Conservation (phyloP, 2,113 vertebrate genomes). For the Synchiropus splendidus region DNA sequence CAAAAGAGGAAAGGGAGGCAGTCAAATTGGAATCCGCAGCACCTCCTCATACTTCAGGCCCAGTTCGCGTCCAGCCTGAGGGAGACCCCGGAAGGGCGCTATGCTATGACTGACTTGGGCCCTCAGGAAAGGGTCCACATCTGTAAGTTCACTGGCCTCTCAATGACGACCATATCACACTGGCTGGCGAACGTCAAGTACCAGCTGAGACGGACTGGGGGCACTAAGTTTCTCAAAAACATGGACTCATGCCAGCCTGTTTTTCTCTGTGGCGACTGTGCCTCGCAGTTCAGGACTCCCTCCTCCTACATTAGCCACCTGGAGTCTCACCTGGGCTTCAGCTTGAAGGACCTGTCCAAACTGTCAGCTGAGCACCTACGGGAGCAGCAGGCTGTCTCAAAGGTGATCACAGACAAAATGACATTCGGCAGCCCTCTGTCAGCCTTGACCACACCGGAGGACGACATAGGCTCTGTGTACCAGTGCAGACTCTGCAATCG, state of each 20-base stretch:
- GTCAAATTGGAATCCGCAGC: constrained; percentile 99
- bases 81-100: constrained; percentile 92
- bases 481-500: constrained; percentile 99
- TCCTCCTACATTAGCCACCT: constrained; percentile 93
- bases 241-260: constrained; percentile 97
- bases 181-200: constrained; percentile 99
- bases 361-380: constrained; percentile 92
- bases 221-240: constrained; percentile 99
- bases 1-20: constrained; percentile 97
- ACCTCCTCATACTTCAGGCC: constrained; percentile 96
- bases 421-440: constrained; percentile 67
- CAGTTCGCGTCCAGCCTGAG: constrained; percentile 95
- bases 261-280: constrained; percentile 99
- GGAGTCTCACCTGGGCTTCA: constrained; percentile 98
- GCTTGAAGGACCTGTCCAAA: constrained; percentile 98
- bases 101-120: constrained; percentile 95
- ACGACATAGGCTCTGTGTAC: constrained; percentile 92
- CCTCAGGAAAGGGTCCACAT: constrained; percentile 98
- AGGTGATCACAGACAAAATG: constrained; percentile 88
- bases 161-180: constrained; percentile 99
- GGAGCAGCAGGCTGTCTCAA: constrained; percentile 93
- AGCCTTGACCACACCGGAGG: constrained; percentile 74
- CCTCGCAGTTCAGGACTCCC: constrained; percentile 99
- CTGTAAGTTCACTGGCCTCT: constrained; percentile 98
- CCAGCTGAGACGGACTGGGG: constrained; percentile 96